A percentile compares a stretch with the other conserved stretches of the same genome.
Evolutionary conservation across 2,888 invertebrate genomes (phyloP).

Genomic region (Ypsolopha scabrella): DNA sequence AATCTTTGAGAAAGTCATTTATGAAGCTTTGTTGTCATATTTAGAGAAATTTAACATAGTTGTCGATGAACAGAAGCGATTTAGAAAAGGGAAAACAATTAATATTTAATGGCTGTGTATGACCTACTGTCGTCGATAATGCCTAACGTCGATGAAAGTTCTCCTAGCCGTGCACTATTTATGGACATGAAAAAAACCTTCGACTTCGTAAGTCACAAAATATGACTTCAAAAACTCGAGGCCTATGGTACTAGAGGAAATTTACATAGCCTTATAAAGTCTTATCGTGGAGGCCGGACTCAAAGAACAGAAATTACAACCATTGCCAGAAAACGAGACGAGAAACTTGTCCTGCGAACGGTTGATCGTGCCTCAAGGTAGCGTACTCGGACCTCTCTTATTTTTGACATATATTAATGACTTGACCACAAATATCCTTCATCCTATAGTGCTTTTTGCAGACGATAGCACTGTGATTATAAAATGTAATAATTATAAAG

Average conservation of each 20-base stretch:
- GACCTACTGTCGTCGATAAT: slow-evolving; percentile 7
- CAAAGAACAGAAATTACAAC: slow-evolving; percentile 10
- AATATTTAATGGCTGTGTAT: slow-evolving; percentile 8
- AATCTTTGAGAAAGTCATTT: background rate
- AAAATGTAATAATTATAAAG: slow-evolving; percentile 3
- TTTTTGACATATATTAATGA: slow-evolving; percentile 10
- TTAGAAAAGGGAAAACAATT: slow-evolving; percentile 6
- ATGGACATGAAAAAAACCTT: slow-evolving; percentile 16
- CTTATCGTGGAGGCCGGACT: slow-evolving; percentile 8
- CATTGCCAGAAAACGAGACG: background rate
- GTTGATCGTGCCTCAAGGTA: slow-evolving; percentile 5
- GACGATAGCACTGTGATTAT: slow-evolving; percentile 15
- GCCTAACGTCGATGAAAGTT: slow-evolving; percentile 7
- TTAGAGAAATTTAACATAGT: background rate
- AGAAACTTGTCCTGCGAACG: background rate
- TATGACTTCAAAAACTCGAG: slow-evolving; percentile 10
- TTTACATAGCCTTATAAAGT: slow-evolving; percentile 9
- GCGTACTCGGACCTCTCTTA: slow-evolving; percentile 8
- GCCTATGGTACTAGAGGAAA: slow-evolving; percentile 10
- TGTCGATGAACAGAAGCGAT: background rate
- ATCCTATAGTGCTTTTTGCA: slow-evolving; percentile 15
- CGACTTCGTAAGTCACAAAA: slow-evolving; percentile 11
- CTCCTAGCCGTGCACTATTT: slow-evolving; percentile 12
- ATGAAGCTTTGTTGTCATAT: too few species aligned
- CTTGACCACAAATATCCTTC: slow-evolving; percentile 1